Percentiles rank a stretch among this genome's conserved stretches.
phyloP scores from a whole-genome alignment of 2,888 invertebrate species.

The Drosophila putrida region DNA sequence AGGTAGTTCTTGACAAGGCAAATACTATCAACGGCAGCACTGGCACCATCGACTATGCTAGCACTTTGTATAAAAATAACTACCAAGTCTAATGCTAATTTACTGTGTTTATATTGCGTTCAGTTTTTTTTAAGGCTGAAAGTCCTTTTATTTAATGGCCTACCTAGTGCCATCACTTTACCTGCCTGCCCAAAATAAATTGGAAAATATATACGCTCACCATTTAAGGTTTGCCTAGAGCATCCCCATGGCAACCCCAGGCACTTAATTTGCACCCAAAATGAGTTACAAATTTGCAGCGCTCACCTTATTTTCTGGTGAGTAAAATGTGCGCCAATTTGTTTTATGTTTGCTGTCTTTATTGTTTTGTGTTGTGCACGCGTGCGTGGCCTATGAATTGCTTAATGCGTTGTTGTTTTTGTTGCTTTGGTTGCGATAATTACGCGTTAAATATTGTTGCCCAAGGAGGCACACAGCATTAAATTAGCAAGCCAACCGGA shows the following conservation, averaged over 20 bases:
- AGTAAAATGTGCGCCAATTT: constrained; percentile 65
- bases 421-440: constrained; percentile 48
- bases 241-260: constrained; percentile 33
- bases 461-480: constrained; percentile 30
- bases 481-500: constrained; percentile 55
- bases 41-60: constrained; percentile 28
- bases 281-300: constrained; percentile 71
- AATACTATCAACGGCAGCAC: constrained; percentile 26
- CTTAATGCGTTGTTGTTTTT: constrained; percentile 31
- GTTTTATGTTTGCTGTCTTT: constrained; percentile 38
- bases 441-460: constrained; percentile 43
- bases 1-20: background rate
- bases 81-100: constrained; percentile 75
- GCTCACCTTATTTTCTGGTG: constrained; percentile 29
- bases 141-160: constrained; percentile 55
- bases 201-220: constrained; percentile 67
- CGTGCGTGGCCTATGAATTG: constrained; percentile 48
- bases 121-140: constrained; percentile 12
- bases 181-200: constrained; percentile 54
- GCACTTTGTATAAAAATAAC: constrained; percentile 66
- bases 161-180: constrained; percentile 32
- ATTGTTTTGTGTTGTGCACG: constrained; percentile 41
- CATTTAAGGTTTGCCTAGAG: constrained; percentile 62
- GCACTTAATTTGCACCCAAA: constrained; percentile 63
- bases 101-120: constrained; percentile 66